Conservation (phyloP, 2,888 invertebrate species). For the Drosophila buzzatii region DNA sequence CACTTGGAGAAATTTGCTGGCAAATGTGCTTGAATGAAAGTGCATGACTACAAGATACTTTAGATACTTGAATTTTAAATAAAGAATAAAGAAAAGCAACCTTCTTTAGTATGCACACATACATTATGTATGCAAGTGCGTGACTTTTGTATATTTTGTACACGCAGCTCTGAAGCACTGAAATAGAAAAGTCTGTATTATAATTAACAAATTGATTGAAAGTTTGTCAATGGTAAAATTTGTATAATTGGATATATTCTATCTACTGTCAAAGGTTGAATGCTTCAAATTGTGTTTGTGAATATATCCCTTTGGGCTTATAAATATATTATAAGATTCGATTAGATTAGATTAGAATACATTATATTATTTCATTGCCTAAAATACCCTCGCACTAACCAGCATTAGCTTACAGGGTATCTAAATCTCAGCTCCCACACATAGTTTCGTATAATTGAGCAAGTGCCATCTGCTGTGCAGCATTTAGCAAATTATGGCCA, state of each 20-base stretch:
- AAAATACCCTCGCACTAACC: background rate
- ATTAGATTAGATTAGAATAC: background rate
- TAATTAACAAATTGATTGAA: background rate
- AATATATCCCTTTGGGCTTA: background rate
- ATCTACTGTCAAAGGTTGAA: background rate
- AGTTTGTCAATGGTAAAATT: background rate
- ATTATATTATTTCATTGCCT: background rate
- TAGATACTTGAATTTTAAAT: background rate
- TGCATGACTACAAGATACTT: background rate
- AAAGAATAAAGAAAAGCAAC: background rate
- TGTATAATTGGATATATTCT: background rate
- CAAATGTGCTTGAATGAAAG: background rate
- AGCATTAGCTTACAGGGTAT: background rate
- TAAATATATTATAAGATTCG: background rate
- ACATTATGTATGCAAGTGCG: slow-evolving; percentile 6
- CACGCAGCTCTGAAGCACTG: background rate
- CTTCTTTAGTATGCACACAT: background rate
- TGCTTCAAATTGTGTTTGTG: background rate
- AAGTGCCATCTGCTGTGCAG: slow-evolving; percentile 24
- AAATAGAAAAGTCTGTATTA: background rate
- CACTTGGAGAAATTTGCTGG: background rate
- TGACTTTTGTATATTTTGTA: background rate
- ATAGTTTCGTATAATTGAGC: slow-evolving; percentile 8
- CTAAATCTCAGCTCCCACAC: slow-evolving; percentile 1
- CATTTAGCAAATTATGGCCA: slow-evolving; percentile 56